phyloP scores from a whole-genome alignment of 2,113 vertebrate species.

The Athene cunicularia region DNA sequence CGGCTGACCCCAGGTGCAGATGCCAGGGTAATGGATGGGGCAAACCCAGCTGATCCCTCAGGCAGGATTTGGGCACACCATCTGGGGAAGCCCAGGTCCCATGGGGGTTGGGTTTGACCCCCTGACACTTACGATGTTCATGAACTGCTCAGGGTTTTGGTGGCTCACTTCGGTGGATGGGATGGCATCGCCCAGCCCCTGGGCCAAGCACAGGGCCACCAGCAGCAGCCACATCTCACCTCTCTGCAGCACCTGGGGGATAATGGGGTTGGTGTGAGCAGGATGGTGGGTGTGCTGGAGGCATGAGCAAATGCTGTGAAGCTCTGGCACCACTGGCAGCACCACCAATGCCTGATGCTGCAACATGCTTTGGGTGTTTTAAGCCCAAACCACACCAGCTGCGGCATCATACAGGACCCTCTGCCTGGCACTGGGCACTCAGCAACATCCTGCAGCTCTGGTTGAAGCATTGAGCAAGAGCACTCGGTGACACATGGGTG shows the following conservation, averaged over 20 bases:
- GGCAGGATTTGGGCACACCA: not conserved
- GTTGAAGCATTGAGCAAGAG: not conserved
- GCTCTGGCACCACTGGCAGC: not conserved
- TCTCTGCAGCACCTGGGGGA: not conserved
- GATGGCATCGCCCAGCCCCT: not conserved
- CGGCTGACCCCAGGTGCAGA: not conserved
- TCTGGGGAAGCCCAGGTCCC: accelerated
- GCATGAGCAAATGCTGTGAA: accelerated
- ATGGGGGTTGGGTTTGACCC: accelerated
- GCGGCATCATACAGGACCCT: not conserved
- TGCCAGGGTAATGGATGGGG: not conserved
- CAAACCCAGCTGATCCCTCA: accelerated
- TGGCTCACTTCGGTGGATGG: accelerated
- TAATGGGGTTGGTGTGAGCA: accelerated
- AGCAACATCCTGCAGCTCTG: not conserved
- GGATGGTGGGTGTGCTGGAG: not conserved
- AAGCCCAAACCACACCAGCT: not conserved
- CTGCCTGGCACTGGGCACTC: not conserved
- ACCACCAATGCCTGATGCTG: not conserved
- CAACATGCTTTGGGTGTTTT: accelerated
- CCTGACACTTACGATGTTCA: not conserved
- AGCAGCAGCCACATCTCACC: not conserved
- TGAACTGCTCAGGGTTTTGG: not conserved
- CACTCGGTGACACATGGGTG: not conserved
- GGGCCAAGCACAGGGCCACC: not conserved